Percentiles rank a stretch among this genome's conserved stretches.
Conservation (phyloP, 2,113 vertebrate genomes). For the Malurus elegans region DNA sequence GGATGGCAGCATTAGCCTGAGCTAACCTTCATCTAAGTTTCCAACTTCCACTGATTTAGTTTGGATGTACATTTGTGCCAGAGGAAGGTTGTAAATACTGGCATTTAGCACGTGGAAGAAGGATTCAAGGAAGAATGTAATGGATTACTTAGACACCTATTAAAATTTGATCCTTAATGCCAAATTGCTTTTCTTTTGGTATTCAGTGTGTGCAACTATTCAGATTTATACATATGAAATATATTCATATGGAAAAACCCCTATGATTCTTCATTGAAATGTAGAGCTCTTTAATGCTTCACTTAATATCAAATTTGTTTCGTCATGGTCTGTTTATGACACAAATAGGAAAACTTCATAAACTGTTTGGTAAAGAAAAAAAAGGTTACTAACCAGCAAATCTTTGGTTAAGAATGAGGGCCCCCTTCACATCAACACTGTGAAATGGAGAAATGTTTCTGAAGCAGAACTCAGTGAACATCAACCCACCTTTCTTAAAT, state of each 20-base stretch:
- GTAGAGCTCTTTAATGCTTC: not conserved
- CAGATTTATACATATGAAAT: not conserved
- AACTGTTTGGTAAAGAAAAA: not conserved
- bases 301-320: not conserved
- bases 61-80: not conserved
- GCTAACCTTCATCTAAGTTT: not conserved
- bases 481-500: not conserved
- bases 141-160: not conserved
- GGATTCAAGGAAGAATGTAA: not conserved
- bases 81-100: not conserved
- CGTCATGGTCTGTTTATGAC: not conserved
- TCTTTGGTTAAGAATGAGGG: not conserved
- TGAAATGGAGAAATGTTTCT: rapidly evolving
- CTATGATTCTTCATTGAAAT: not conserved
- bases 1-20: not conserved
- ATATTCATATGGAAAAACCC: not conserved
- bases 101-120: not conserved
- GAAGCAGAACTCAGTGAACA: not conserved
- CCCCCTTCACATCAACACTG: not conserved
- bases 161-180: not conserved
- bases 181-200: not conserved
- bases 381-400: not conserved
- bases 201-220: not conserved
- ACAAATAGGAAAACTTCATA: not conserved
- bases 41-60: not conserved